Conservation (phyloP, 2,888 invertebrate species). For the Cremastobaeus sp. region DNA sequence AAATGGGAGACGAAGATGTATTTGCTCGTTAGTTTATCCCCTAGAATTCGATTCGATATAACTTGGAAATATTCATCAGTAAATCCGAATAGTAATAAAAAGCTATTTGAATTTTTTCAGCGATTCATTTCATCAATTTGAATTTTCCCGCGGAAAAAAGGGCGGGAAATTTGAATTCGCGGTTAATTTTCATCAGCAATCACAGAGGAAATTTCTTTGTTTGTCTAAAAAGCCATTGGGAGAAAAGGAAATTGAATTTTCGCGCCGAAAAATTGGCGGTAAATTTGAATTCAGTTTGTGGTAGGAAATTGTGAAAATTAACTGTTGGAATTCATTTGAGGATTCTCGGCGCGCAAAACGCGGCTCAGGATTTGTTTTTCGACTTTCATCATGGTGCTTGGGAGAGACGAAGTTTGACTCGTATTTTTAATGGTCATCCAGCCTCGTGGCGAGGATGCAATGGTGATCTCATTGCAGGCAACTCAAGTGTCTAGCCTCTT, state of each 20-base stretch:
- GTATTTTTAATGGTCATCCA: constrained; percentile 50
- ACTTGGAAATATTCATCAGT: background rate
- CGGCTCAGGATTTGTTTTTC: constrained; percentile 18
- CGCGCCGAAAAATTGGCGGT: no score
- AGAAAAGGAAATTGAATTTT: no score
- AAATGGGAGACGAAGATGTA: background rate
- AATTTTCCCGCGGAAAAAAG: no score
- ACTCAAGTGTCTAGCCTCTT: constrained; percentile 49
- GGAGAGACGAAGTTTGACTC: constrained; percentile 50
- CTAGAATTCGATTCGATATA: background rate
- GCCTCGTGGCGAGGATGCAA: constrained; percentile 33
- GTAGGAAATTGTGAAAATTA: background rate
- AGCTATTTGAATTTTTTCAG: no score
- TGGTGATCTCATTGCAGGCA: constrained; percentile 33
- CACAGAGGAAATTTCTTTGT: no score
- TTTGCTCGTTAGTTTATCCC: background rate
- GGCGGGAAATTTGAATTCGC: no score
- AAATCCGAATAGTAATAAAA: no score
- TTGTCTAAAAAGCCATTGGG: no score
- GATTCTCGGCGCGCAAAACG: no score
- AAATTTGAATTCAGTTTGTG: no score
- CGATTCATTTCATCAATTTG: no score
- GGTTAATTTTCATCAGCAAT: no score
- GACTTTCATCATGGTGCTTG: constrained; percentile 25
- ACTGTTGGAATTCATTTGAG: constrained; percentile 29